These are phyloP conservation scores for Gulo gulo DNA, from an alignment of 2,113 vertebrate genomes.

Conservation along the genomic window DNA sequence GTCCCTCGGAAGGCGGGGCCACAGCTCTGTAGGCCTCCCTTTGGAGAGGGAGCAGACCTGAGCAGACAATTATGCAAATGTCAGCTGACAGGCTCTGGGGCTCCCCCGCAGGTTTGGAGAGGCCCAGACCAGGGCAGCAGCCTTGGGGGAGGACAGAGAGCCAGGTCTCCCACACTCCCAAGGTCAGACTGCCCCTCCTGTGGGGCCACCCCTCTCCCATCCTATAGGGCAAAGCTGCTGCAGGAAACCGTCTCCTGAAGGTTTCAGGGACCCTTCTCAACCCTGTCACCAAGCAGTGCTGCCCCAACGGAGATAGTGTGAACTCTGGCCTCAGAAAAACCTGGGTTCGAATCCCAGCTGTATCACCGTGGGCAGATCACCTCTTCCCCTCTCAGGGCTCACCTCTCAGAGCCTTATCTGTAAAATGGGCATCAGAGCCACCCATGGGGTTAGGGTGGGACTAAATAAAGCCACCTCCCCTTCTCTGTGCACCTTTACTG, in stretches of 20 bases:
- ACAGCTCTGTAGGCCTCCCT: background rate
- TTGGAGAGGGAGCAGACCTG: background rate
- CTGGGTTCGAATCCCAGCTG: background rate
- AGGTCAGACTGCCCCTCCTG: background rate
- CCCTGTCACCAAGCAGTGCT: background rate
- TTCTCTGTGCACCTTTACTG: fast-evolving
- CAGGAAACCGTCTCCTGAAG: background rate
- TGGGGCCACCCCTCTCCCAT: background rate
- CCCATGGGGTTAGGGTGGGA: background rate
- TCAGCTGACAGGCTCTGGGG: background rate
- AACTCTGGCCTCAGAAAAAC: background rate
- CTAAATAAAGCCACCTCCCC: background rate
- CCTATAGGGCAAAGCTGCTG: background rate
- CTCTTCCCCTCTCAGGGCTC: background rate
- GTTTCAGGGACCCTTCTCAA: background rate
- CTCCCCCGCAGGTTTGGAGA: background rate
- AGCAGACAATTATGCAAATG: background rate
- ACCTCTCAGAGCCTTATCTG: background rate
- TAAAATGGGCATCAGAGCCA: background rate
- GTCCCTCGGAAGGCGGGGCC: background rate
- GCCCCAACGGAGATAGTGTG: background rate
- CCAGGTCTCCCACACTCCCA: background rate
- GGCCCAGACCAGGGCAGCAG: background rate
- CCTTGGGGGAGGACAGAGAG: background rate
- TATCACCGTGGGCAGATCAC: too few relatives aligned